phyloP scores from a whole-genome alignment of 1,140 invertebrate species.

The Eurosta solidaginis region DNA sequence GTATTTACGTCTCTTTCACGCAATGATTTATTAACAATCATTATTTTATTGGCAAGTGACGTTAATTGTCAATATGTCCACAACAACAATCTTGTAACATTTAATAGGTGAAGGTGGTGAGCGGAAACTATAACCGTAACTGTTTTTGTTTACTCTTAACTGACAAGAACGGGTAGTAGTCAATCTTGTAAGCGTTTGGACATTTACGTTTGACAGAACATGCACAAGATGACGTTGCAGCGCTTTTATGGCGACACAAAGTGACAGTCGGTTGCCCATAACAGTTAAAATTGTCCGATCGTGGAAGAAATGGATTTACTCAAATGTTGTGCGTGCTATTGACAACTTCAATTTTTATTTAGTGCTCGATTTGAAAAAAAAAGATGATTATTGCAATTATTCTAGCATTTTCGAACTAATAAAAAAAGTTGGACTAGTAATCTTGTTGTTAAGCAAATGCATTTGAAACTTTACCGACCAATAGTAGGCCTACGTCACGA shows the following conservation, averaged over 20 bases:
- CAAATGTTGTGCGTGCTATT: conserved; percentile 15
- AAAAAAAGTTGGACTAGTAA: no score
- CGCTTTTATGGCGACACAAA: conserved; percentile 24
- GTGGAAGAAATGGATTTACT: conserved; percentile 20
- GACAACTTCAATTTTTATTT: conserved; percentile 7
- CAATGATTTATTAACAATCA: conserved; percentile 23
- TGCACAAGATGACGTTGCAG: conserved; percentile 21
- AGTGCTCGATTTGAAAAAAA: not conserved
- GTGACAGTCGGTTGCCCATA: conserved; percentile 17
- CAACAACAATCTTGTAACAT: no score
- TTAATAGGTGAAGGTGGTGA: not conserved
- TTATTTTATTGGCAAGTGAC: conserved; percentile 20
- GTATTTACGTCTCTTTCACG: not conserved
- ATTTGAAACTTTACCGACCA: no score
- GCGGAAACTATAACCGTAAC: not conserved
- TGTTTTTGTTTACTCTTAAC: no score
- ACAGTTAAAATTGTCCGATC: conserved; percentile 2
- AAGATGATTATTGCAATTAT: not conserved
- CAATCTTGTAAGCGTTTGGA: conserved; percentile 10
- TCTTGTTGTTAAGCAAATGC: no score
- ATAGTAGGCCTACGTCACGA: no score
- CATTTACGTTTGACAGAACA: conserved; percentile 23
- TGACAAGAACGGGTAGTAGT: conserved; percentile 10
- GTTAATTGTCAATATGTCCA: not conserved
- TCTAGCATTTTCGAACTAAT: not conserved